Percentiles rank a stretch among this genome's conserved stretches.
Conservation (phyloP, 1,140 invertebrate species). For the Gonioctena quinquepunctata region DNA sequence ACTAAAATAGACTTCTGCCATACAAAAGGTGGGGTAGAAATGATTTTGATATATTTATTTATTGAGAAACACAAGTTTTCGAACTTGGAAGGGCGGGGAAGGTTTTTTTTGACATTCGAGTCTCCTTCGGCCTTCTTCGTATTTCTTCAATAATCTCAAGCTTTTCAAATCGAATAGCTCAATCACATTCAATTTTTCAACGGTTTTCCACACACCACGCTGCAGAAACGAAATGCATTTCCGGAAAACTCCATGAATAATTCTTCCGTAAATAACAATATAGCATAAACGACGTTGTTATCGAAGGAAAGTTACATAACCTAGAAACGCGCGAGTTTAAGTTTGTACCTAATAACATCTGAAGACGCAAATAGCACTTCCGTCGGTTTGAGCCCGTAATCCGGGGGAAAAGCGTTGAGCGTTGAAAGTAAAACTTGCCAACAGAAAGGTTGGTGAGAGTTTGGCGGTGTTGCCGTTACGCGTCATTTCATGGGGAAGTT, state of each 20-base stretch:
- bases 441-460: not conserved
- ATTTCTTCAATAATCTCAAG: no score
- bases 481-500: not conserved
- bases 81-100: no score
- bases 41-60: no score
- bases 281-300: not conserved
- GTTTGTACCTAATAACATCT: conserved; percentile 11
- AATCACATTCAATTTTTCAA: no score
- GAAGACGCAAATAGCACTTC: conserved; percentile 20
- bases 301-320: not conserved
- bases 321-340: not conserved
- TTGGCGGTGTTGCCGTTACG: not conserved
- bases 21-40: no score
- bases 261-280: not conserved
- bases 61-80: no score
- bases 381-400: conserved; percentile 15
- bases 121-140: no score
- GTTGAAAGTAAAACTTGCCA: conserved; percentile 20
- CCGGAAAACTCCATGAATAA: not conserved
- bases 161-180: no score
- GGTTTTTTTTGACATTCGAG: no score
- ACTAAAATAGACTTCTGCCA: no score
- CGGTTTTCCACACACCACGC: no score
- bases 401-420: conserved; percentile 14
- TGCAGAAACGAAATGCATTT: not conserved